phyloP scores from a whole-genome alignment of 2,797 vertebrate genomes.

The Lerista edwardsae region DNA sequence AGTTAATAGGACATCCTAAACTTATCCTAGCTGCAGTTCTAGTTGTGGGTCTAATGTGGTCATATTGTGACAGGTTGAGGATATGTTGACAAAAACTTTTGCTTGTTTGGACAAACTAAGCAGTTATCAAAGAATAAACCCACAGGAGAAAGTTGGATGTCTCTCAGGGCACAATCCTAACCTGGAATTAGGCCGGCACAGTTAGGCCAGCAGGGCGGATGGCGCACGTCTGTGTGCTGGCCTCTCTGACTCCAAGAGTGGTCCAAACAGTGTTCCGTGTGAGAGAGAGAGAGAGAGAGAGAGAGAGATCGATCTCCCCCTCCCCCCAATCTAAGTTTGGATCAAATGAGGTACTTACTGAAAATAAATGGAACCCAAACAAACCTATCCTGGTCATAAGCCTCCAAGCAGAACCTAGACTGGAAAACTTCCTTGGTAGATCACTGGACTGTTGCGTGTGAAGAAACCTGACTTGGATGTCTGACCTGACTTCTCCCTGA shows the following conservation, averaged over 20 bases:
- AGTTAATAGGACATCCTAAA: background rate
- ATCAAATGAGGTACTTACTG: background rate
- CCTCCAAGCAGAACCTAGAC: background rate
- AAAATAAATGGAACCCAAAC: too few relatives aligned
- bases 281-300: too few relatives aligned
- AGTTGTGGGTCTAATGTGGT: background rate
- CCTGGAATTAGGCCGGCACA: too few relatives aligned
- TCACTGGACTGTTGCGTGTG: background rate
- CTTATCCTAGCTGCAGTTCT: background rate
- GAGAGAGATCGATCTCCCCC: background rate
- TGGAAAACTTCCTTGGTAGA: background rate
- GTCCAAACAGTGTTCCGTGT: too few relatives aligned
- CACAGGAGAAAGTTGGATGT: background rate
- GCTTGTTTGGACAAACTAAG: background rate
- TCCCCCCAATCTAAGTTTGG: background rate
- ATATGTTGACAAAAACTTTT: background rate
- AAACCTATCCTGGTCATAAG: background rate
- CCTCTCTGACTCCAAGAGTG: too few relatives aligned
- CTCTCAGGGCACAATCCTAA: too few relatives aligned
- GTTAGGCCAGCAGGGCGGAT: too few relatives aligned
- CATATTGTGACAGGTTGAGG: background rate
- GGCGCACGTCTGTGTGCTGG: too few relatives aligned
- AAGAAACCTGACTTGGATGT: conserved; percentile 22
- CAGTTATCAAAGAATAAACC: background rate
- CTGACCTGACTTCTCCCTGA: conserved; percentile 9